Conservation (phyloP, 2,888 invertebrate genomes). For the Gymnoscelis rufifasciata region DNA sequence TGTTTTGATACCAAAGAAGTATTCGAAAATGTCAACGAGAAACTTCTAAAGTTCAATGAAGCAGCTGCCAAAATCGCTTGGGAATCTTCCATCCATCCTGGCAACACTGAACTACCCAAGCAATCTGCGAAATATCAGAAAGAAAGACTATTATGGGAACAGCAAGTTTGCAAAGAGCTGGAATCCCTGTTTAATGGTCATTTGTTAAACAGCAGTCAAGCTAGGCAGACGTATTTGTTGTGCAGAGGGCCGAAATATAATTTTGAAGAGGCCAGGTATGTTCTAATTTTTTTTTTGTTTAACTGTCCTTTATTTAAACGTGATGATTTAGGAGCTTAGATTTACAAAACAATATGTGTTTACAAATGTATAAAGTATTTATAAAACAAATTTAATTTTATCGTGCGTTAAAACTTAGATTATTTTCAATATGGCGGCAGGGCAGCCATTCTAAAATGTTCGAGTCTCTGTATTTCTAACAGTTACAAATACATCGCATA, state of each 20-base stretch:
- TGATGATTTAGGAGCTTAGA: no score
- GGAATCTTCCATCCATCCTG: constrained; percentile 53
- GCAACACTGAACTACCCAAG: constrained; percentile 37
- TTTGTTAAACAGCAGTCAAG: constrained; percentile 54
- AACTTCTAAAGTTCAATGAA: constrained; percentile 48
- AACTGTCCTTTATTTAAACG: background rate
- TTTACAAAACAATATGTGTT: no score
- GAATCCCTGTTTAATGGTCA: constrained; percentile 36
- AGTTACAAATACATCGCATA: no score
- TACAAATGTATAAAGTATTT: no score
- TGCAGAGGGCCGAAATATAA: constrained; percentile 82
- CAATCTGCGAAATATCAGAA: constrained; percentile 46
- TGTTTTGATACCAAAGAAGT: constrained; percentile 36
- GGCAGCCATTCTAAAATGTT: no score
- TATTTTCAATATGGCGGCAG: no score
- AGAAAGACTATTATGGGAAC: constrained; percentile 52
- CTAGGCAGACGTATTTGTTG: constrained; percentile 77
- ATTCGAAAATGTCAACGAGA: constrained; percentile 53
- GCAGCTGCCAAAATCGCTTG: constrained; percentile 61
- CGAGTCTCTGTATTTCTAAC: no score
- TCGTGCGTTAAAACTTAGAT: no score
- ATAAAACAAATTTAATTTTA: no score
- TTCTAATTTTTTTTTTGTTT: constrained; percentile 1
- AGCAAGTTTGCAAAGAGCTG: constrained; percentile 44
- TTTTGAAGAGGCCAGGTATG: constrained; percentile 75